These are phyloP conservation scores for Dendrocincla fuliginosa DNA, from an alignment of 2,797 vertebrate genomes.

Conservation along the genomic window DNA sequence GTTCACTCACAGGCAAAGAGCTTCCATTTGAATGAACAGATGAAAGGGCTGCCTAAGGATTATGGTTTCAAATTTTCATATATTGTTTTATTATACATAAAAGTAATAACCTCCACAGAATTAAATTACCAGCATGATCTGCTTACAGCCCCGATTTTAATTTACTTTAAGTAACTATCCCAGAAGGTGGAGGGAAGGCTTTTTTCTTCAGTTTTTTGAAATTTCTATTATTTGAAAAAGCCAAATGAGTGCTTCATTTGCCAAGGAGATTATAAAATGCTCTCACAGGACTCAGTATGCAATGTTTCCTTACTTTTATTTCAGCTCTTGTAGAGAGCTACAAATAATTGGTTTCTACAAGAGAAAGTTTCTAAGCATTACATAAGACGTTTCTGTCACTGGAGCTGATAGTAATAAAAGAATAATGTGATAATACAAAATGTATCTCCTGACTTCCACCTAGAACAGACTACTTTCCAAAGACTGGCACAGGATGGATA, in stretches of 20 bases:
- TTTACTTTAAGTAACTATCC: constrained; percentile 37
- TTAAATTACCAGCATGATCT: constrained; percentile 49
- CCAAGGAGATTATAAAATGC: constrained; percentile 28
- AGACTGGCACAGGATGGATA: neutral
- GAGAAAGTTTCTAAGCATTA: neutral
- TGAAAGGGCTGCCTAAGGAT: constrained; percentile 53
- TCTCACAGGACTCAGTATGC: constrained; percentile 8
- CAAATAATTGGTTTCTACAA: constrained; percentile 23
- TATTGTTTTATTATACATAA: constrained; percentile 63
- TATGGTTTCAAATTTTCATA: constrained; percentile 21
- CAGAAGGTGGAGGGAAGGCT: constrained; percentile 3
- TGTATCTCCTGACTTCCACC: neutral
- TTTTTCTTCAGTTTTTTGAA: neutral
- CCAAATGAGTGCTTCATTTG: constrained; percentile 32
- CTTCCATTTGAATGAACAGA: constrained; percentile 32
- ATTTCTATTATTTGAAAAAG: constrained; percentile 39
- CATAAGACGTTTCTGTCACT: neutral
- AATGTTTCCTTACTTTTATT: constrained; percentile 27
- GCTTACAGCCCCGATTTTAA: constrained; percentile 42
- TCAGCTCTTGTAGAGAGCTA: neutral
- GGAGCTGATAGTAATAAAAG: neutral
- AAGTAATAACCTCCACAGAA: constrained; percentile 45
- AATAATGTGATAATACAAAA: neutral
- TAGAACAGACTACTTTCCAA: neutral
- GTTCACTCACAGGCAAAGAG: neutral